Percentiles rank a stretch among this genome's conserved stretches.
These are phyloP conservation scores for Epicauta chinensis DNA, from an alignment of 1,140 invertebrate genomes.

Conservation along the genomic window DNA sequence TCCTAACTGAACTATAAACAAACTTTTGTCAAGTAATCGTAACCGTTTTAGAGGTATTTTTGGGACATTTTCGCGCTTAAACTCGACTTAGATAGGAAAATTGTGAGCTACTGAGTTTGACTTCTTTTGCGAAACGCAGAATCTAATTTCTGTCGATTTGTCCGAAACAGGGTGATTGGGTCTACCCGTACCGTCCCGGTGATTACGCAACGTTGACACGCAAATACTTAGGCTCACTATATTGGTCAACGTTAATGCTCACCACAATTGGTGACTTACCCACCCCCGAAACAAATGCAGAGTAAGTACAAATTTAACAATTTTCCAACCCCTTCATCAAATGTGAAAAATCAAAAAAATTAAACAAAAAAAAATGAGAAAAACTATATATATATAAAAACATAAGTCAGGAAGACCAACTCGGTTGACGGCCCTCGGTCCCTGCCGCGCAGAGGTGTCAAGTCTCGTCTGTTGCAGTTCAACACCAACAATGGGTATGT, in stretches of 20 bases:
- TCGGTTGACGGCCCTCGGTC: conserved; percentile 73
- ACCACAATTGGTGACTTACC: conserved; percentile 94
- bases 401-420: conserved; percentile 50
- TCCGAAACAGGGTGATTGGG: conserved; percentile 76
- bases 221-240: conserved; percentile 90
- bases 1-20: no score
- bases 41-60: no score
- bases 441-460: conserved; percentile 76
- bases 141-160: no score
- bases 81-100: no score
- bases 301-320: conserved; percentile 67
- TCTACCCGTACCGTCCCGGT: conserved; percentile 80
- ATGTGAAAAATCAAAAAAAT: no score
- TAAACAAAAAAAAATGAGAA: not conserved
- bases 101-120: no score
- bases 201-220: conserved; percentile 81
- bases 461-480: conserved; percentile 82
- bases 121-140: no score
- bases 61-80: no score
- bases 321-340: no score
- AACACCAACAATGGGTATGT: conserved; percentile 77
- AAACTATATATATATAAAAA: not conserved
- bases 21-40: no score
- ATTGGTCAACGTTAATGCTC: conserved; percentile 95
- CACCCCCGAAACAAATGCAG: conserved; percentile 88